A percentile compares a stretch with the other conserved stretches of the same genome.
Evolutionary conservation across 2,888 invertebrate species (phyloP).

Genomic region (Podotricha telesiphe): DNA sequence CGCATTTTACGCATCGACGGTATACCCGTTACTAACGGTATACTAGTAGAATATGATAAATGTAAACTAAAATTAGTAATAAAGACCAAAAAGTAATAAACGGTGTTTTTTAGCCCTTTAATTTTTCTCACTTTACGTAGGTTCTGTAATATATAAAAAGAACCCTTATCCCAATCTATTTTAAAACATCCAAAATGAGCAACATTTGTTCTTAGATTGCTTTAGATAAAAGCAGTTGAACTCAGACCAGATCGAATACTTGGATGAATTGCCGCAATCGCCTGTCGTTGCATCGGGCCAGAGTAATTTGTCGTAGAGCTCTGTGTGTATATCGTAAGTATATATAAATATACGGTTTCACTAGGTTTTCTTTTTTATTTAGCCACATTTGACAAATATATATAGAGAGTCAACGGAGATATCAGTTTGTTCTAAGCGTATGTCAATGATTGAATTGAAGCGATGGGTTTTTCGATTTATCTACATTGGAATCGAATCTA

Average conservation of each 20-base stretch:
- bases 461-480: too few species aligned
- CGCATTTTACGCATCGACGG: too few species aligned
- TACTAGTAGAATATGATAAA: too few species aligned
- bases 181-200: slow-evolving; percentile 22
- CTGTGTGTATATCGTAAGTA: not conserved
- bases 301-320: slow-evolving; percentile 33
- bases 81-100: too few species aligned
- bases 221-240: slow-evolving; percentile 31
- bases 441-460: too few species aligned
- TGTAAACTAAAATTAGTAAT: too few species aligned
- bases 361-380: not conserved
- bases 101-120: too few species aligned
- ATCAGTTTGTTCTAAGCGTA: too few species aligned
- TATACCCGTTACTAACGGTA: too few species aligned
- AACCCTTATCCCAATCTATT: not conserved
- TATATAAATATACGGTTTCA: not conserved
- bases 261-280: slow-evolving; percentile 38
- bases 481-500: too few species aligned
- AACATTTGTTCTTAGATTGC: slow-evolving; percentile 34
- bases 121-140: too few species aligned
- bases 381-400: not conserved
- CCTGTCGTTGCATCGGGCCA: slow-evolving; percentile 22
- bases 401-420: too few species aligned
- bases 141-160: not conserved
- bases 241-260: slow-evolving; percentile 31